Evolutionary conservation across 2,797 vertebrate species (phyloP), one percentile per base, ranked within the genome.

Genomic region (Poliocrania exsul): DNA sequence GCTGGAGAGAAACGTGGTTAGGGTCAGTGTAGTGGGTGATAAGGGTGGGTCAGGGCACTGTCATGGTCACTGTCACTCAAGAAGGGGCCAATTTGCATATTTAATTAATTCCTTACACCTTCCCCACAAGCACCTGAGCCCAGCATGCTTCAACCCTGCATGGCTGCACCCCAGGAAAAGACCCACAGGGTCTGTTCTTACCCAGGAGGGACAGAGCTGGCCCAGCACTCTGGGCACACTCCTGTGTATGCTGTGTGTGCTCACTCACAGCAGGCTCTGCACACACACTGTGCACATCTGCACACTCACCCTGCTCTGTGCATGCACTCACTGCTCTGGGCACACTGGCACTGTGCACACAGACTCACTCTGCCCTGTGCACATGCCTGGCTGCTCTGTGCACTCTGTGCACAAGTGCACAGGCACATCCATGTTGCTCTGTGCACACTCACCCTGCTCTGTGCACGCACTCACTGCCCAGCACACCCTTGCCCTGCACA

Each of bases 181-280:
- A 38, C 38, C 2, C 19, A 28, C 20, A 60, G 81, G 47, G 7
- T 58, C 47, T 54, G 28, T 49, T 42, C 58, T 75, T 35, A 16
- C 9, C 28, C 0, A 1, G 44, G 37, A 13, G 16, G n/a, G 54
- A 4, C 49, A 44, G 66, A 85, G 49, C 29, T 40, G 53, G 18
- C 24, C 11, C 28, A 23, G 51, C 1, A 24, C 37, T 24, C 54
- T 5, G 9, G 24, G 31, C 23, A 3, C 0, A 1, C 51, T 42
- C 11, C 71, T 23, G 49, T 3, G n/a, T 20, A 29, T 53, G 46
- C 72, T 13, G 6, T 12, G 20, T 13, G 60, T 13, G 38, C 31
- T 11, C 31, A 1, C 57, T 12, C 11, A 8, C 29, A 10, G 38
- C 33, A 6, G 3, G 16, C 20, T 8, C 13, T 6, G 54, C 47